Conservation (phyloP, 2,797 vertebrate genomes). For the Propithecus deckenii region DNA sequence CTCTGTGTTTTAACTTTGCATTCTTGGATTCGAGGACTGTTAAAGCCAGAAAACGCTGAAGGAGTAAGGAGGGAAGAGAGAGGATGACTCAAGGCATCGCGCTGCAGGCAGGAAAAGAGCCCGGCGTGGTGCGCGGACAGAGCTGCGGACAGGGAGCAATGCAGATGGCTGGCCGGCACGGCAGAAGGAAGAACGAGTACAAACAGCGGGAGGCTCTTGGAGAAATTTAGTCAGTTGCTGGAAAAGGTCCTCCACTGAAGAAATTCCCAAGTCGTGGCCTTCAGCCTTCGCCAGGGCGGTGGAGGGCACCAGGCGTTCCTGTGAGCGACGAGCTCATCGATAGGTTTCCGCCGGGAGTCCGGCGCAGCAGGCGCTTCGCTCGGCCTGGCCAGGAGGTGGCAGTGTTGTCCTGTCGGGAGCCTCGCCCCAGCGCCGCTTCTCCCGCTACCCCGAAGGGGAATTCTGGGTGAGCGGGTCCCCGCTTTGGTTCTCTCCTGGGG, state of each 20-base stretch:
- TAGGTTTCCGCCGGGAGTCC: accelerated
- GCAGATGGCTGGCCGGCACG: accelerated
- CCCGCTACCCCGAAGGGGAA: not conserved
- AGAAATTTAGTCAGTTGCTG: not conserved
- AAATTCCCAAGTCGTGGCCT: not conserved
- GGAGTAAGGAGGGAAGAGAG: not conserved
- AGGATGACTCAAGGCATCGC: not conserved
- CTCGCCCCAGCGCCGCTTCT: accelerated
- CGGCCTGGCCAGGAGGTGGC: conserved; percentile 61
- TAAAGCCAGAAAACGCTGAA: not conserved
- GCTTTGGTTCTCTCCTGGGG: not conserved
- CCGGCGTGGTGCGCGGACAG: not conserved
- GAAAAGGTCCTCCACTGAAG: not conserved
- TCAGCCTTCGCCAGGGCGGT: not conserved
- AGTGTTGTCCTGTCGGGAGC: not conserved
- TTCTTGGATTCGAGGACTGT: not conserved
- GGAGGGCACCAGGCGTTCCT: accelerated
- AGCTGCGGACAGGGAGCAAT: not conserved
- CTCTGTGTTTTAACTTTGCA: not conserved
- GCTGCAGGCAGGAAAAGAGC: not conserved
- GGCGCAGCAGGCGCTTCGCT: not conserved
- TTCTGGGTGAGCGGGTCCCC: not conserved
- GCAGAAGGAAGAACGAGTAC: not conserved
- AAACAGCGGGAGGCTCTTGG: not conserved
- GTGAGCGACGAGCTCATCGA: accelerated